Evolutionary conservation across 2,888 invertebrate genomes (phyloP).

Genomic region (Ochropleura leucogaster): DNA sequence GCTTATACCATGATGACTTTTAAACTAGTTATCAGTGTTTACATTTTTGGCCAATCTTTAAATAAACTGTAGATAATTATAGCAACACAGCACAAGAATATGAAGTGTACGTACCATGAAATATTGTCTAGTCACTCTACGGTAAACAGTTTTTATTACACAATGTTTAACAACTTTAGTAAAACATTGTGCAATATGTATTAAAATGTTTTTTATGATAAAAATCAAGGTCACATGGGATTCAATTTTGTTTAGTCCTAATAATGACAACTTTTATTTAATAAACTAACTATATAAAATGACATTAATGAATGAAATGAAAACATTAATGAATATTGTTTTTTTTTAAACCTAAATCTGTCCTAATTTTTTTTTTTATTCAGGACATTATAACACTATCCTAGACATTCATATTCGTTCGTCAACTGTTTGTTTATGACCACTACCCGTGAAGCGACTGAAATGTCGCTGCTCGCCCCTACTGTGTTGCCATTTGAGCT

Average conservation of each 20-base stretch:
- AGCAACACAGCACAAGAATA: not conserved
- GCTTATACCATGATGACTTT: not conserved
- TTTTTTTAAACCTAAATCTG: no score
- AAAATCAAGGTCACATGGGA: constrained; percentile 1
- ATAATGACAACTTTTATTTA: no score
- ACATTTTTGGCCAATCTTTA: not conserved
- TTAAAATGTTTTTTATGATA: not conserved
- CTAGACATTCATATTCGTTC: no score
- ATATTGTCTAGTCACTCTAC: constrained; percentile 4
- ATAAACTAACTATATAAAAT: no score
- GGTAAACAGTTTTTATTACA: not conserved
- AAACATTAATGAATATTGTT: no score
- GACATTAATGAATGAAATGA: no score
- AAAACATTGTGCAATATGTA: not conserved
- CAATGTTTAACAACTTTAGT: not conserved
- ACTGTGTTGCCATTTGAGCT: no score
- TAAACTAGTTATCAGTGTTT: not conserved
- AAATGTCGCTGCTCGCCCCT: no score
- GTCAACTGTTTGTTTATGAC: no score
- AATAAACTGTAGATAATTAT: not conserved
- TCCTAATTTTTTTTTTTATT: no score
- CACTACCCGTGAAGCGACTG: no score
- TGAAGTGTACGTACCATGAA: not conserved
- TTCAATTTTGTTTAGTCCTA: not conserved
- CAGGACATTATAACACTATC: no score